Percentiles rank a stretch among this genome's conserved stretches.
Conservation (phyloP, 1,140 invertebrate genomes). For the Drosophila mojavensis region DNA sequence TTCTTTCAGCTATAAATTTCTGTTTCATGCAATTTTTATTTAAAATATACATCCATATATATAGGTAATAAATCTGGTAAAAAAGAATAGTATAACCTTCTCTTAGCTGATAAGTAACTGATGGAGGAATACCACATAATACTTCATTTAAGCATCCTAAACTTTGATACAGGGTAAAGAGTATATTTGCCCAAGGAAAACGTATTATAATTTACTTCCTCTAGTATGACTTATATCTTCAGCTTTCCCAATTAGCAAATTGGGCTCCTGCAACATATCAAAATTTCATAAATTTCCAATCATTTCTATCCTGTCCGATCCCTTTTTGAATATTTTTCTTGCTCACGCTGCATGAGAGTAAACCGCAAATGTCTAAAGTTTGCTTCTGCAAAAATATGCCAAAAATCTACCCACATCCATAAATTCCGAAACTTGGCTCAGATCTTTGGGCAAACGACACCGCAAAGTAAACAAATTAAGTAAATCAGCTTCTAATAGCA, state of each 20-base stretch:
- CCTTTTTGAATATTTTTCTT: slow-evolving; percentile 27
- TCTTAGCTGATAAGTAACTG: too few relatives aligned
- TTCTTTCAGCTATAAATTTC: too few relatives aligned
- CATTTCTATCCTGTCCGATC: slow-evolving; percentile 48
- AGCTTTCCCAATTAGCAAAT: slow-evolving; percentile 57
- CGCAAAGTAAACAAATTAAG: slow-evolving; percentile 76
- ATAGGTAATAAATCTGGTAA: too few relatives aligned
- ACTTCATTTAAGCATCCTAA: too few relatives aligned
- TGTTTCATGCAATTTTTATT: too few relatives aligned
- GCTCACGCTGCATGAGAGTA: slow-evolving; percentile 12
- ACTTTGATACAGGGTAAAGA: too few relatives aligned
- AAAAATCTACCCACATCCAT: slow-evolving; percentile 65
- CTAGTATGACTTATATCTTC: too few relatives aligned
- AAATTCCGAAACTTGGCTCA: slow-evolving; percentile 61
- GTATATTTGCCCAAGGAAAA: too few relatives aligned
- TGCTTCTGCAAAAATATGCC: slow-evolving; percentile 65
- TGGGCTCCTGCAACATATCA: slow-evolving; percentile 1
- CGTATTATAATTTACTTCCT: too few relatives aligned
- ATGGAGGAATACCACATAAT: too few relatives aligned
- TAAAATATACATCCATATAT: too few relatives aligned
- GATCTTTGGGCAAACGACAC: slow-evolving; percentile 42
- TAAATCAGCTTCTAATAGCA: slow-evolving; percentile 76
- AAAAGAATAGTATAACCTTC: too few relatives aligned
- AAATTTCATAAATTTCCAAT: slow-evolving; percentile 52
- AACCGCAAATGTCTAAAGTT: slow-evolving; percentile 71